Percentiles rank a stretch among this genome's conserved stretches.
phyloP scores from a whole-genome alignment of 2,888 invertebrate genomes.

The Rotaria macrura region DNA sequence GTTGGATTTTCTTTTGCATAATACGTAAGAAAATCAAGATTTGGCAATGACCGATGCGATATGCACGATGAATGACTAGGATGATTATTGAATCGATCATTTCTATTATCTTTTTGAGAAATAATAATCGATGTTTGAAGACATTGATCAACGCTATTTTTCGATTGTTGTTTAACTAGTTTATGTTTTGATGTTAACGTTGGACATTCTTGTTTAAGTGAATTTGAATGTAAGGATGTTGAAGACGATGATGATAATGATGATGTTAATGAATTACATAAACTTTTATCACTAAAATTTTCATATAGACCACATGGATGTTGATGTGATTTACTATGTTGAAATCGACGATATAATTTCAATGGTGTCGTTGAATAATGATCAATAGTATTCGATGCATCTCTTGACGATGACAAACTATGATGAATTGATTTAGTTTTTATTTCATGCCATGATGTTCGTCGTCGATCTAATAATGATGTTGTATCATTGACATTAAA shows the following conservation, averaged over 20 bases:
- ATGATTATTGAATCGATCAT: not conserved
- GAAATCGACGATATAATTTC: conserved; percentile 5
- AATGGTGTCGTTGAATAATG: not conserved
- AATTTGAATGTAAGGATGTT: not conserved
- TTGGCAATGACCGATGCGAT: not conserved
- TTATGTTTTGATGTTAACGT: not conserved
- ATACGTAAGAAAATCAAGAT: conserved; percentile 2
- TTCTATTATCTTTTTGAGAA: not conserved
- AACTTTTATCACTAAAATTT: conserved; percentile 17
- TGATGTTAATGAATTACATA: not conserved
- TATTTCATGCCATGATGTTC: conserved; percentile 1
- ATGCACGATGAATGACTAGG: not conserved
- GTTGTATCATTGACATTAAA: not conserved
- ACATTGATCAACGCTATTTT: not conserved
- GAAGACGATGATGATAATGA: not conserved
- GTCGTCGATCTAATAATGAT: not conserved
- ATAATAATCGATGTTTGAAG: not conserved
- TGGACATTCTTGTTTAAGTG: not conserved
- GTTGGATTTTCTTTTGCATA: not conserved
- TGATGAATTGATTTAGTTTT: not conserved
- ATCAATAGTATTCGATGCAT: not conserved
- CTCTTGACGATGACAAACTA: not conserved
- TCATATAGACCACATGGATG: not conserved
- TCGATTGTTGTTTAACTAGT: not conserved
- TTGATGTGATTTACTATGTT: not conserved